Conservation (phyloP, 2,888 invertebrate genomes). For the Aproaerema taeniolella region DNA sequence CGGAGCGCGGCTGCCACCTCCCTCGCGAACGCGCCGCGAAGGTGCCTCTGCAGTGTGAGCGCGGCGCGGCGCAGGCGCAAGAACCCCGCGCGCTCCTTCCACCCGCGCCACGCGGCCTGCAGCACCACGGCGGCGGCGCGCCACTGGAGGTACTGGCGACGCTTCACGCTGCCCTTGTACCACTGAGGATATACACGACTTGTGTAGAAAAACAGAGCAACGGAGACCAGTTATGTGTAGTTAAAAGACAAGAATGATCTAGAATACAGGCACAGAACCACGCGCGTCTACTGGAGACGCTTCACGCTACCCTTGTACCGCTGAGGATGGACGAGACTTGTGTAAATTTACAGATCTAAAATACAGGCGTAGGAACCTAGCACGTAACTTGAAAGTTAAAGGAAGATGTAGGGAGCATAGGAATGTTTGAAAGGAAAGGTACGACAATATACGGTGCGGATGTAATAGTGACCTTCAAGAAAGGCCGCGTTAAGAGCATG, state of each 20-base stretch:
- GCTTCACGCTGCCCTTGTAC: constrained; percentile 82
- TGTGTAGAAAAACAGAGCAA: too few species aligned
- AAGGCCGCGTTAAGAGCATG: too few species aligned
- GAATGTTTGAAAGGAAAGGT: too few species aligned
- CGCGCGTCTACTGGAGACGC: too few species aligned
- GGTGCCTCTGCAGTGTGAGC: constrained; percentile 89
- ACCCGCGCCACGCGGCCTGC: constrained; percentile 91
- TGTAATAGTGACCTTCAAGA: too few species aligned
- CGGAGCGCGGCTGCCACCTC: constrained; percentile 91
- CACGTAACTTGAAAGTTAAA: too few species aligned
- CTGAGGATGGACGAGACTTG: neutral
- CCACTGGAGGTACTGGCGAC: constrained; percentile 81
- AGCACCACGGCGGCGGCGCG: constrained; percentile 84
- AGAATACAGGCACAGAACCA: neutral
- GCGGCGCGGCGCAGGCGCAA: constrained; percentile 89
- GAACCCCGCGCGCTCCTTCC: constrained; percentile 90
- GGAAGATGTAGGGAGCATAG: too few species aligned
- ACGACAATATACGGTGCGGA: too few species aligned
- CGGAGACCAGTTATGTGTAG: neutral
- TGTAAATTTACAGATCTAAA: neutral
- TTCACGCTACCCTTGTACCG: too few species aligned
- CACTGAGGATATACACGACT: constrained; percentile 47
- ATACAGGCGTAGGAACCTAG: too few species aligned
- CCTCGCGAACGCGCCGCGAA: constrained; percentile 92
- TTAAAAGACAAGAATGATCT: neutral